Evolutionary conservation across 2,797 vertebrate genomes (phyloP), one percentile per base, ranked within the genome.

Genomic region (Benthosema pterotum): DNA sequence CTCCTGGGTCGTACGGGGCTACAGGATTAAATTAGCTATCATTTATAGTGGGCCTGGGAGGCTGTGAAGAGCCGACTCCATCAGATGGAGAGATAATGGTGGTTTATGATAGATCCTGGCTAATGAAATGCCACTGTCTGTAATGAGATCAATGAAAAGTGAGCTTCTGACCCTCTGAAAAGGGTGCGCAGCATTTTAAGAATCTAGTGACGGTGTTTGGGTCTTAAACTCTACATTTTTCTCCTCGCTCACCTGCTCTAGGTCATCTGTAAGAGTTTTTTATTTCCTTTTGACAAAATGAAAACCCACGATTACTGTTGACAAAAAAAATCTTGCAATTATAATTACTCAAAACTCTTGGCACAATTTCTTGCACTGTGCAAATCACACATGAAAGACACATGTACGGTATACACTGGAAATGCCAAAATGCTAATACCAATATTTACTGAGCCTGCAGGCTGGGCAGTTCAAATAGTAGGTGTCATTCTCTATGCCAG

Each of bases 361-460:
- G 32, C 16, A 42, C 17, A 38, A 28, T 42, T 16, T 38, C 43
- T 43, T 42, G 65, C 65, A 42, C 57, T 60, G 55, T 57, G 55
- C 11, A 45, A 79, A 75, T 71, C 69, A 54, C 68, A 67, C 65
- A 79, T 75, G 74, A 82, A 51, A 61, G 45, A 76, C 59, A 46
- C 82, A 84, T 85, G 22, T 22, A 22, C 22, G 4, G 32, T 38
- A 38, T 38, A 83, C 78, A 78, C 74, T 83, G 83, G 63, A 93
- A 94, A 94, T 91, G 89, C 88, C 92, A 93, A 92, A 92, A 93
- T 94, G 92, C 91, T 93, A 93, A 93, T 93, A 80, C 71, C 83
- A 94, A 91, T 91, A 93, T 94, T 94, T 93, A 89, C 86, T 75
- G 82, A 65, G 79, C 80, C 85, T 79, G 74, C 3, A 82, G 86